phyloP scores from a whole-genome alignment of 2,797 vertebrate genomes.

The Melopsittacus undulatus region DNA sequence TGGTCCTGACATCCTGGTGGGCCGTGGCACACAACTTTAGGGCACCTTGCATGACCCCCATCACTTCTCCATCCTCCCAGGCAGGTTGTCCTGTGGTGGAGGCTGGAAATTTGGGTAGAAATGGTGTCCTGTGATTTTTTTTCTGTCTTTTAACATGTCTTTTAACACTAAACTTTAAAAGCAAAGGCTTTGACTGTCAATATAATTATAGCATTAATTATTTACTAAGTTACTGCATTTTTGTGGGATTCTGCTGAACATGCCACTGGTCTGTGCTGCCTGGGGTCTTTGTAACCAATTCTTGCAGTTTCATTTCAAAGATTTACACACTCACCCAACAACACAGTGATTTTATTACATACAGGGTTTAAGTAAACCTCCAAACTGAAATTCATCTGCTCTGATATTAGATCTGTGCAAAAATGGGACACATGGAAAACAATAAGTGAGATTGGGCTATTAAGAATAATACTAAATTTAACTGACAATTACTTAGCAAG shows the following conservation, averaged over 20 bases:
- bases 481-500: constrained; percentile 52
- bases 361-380: neutral
- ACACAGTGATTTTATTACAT: neutral
- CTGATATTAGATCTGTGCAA: neutral
- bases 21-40: fast-evolving
- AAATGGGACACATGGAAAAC: neutral
- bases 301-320: neutral
- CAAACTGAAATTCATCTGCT: neutral
- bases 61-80: neutral
- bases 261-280: neutral
- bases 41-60: fast-evolving
- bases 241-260: neutral
- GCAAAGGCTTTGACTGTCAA: neutral
- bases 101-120: neutral
- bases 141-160: fast-evolving
- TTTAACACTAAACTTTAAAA: neutral
- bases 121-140: neutral
- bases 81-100: fast-evolving
- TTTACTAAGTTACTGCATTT: neutral
- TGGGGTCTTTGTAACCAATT: neutral
- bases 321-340: neutral
- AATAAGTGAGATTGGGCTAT: neutral
- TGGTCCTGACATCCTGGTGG: fast-evolving
- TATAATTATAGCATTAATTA: neutral
- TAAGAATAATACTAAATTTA: constrained; percentile 43